Base-by-base conservation (phyloP, 2,888 invertebrate species). In the Chloroclystis v-ata region DNA sequence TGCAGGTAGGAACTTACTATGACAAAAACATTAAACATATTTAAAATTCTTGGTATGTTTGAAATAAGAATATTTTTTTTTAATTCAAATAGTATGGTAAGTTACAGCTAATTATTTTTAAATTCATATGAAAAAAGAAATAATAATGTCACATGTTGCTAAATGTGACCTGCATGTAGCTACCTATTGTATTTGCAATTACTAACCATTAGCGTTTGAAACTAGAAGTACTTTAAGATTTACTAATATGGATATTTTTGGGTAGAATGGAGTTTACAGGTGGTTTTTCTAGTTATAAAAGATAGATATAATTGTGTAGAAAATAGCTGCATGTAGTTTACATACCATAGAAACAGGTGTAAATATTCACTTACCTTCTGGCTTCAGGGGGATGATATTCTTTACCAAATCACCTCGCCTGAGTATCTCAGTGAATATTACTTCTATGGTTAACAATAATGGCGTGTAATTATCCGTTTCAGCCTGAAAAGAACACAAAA, bases 371-470 rank as follows among this genome's bases (percentile, higher is more conserved):
- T 65, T 72, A 89, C 90, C 88, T 66, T 82, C 67, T 11, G 90
- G 89, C 68, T 91, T 91, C 50, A 91, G 67, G 33, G 91, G 91
- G 14, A 89, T 73, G 37, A 91, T 79, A 69, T 91, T 90, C 51
- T 91, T 83, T 49, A 89, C 85, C 88, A 94, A 89, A 60, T 92
- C 91, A 28, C 90, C 89, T 50, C 93, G 89, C 68, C 90, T 92
- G 11, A 94, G 69, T 43, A 94, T 72, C 65, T 91, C 92, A 13
- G 89, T 87, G 69, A 94, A 95, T 67, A 95, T 90, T 35, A 92
- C 89, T 78, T 94, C 94, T 54, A 94, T 71, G 12, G 93, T 91
- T 38, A 93, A 87, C 60, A 94, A 81, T 54, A 91, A 89, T 43
- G 92, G 85, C 54, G 89, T 86, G 61, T 78, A 85, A 63, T 86